Conservation (phyloP, 2,888 invertebrate species). For the Nomada fabriciana region DNA sequence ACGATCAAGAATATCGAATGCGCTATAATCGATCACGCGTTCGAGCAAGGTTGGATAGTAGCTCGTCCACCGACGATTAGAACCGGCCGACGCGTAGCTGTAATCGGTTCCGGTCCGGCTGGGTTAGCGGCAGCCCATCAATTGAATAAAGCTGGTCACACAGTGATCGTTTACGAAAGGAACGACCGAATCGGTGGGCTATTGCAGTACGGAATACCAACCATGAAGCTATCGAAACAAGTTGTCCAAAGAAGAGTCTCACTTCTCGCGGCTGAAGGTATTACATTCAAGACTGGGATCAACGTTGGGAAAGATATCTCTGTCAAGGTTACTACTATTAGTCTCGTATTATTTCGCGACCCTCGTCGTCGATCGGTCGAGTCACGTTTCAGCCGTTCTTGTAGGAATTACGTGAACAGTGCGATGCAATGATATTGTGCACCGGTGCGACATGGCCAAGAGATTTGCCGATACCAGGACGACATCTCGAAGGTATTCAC, state of each 20-base stretch:
- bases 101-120: constrained; percentile 97
- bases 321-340: constrained; percentile 86
- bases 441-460: constrained; percentile 99
- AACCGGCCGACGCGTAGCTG: constrained; percentile 93
- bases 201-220: constrained; percentile 98
- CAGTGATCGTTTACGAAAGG: constrained; percentile 98
- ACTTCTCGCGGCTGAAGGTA: constrained; percentile 95
- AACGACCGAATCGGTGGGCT: constrained; percentile 98
- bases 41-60: constrained; percentile 97
- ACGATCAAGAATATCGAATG: constrained; percentile 99
- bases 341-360: neutral
- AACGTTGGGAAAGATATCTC: constrained; percentile 96
- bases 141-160: constrained; percentile 98
- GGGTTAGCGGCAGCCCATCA: constrained; percentile 98
- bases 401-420: constrained; percentile 77
- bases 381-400: too few species aligned
- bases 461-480: constrained; percentile 93
- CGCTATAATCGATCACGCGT: constrained; percentile 99
- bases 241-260: constrained; percentile 96
- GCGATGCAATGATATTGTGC: constrained; percentile 94
- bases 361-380: too few species aligned
- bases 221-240: constrained; percentile 98
- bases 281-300: constrained; percentile 94
- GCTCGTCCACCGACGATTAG: constrained; percentile 91
- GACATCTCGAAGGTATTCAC: constrained; percentile 96